phyloP scores from a whole-genome alignment of 2,113 vertebrate genomes.

The Leucoraja erinaceus region DNA sequence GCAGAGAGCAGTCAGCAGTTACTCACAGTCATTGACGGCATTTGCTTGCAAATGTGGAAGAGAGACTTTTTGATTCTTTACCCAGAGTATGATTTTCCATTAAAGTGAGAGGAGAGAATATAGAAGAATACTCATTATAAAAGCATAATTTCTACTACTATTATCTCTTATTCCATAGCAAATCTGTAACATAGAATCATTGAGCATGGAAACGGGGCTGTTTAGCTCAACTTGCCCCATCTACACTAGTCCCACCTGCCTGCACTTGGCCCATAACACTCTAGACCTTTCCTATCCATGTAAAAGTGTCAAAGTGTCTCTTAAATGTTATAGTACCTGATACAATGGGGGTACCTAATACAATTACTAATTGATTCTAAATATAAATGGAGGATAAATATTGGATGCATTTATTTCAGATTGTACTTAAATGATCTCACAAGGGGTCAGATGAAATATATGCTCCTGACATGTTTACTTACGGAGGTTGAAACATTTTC shows the following conservation, averaged over 20 bases:
- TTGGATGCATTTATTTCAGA: neutral
- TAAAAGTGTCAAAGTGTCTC: too few relatives aligned
- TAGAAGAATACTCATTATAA: neutral
- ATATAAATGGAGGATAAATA: neutral
- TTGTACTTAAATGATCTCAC: neutral
- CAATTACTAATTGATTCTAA: neutral
- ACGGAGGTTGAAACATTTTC: slow-evolving; percentile 46
- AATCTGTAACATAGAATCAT: neutral
- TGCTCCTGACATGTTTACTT: neutral
- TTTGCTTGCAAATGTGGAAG: neutral
- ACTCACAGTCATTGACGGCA: too few relatives aligned
- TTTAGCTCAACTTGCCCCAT: too few relatives aligned
- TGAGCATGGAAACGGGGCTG: too few relatives aligned
- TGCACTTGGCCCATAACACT: too few relatives aligned
- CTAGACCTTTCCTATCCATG: too few relatives aligned
- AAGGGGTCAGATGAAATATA: neutral
- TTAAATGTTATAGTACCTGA: too few relatives aligned
- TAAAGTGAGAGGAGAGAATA: neutral
- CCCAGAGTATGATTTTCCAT: neutral
- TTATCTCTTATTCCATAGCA: neutral
- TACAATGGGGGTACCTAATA: too few relatives aligned
- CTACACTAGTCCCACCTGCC: too few relatives aligned
- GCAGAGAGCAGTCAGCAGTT: too few relatives aligned
- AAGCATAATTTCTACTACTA: neutral
- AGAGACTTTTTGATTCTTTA: neutral